A percentile compares a stretch with the other conserved stretches of the same genome.
phyloP scores from a whole-genome alignment of 2,888 invertebrate genomes.

The Cryptus armator region DNA sequence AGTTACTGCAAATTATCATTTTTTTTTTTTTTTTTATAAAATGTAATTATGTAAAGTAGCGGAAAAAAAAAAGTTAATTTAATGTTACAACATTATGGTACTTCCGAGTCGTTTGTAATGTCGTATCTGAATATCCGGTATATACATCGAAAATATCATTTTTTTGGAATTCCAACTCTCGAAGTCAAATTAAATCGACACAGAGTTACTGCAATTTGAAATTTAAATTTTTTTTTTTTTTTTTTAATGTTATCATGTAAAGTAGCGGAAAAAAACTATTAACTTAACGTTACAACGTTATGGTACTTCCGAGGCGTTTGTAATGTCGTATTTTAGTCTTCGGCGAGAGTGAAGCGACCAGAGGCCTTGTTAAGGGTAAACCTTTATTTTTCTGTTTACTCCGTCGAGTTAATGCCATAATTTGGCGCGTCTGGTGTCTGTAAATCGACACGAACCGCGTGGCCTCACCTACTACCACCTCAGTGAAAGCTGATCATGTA shows the following conservation, averaged over 20 bases:
- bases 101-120: no score
- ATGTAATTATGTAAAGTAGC: no score
- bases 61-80: no score
- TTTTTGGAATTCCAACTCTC: no score
- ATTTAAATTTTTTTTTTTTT: background rate
- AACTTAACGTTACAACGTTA: background rate
- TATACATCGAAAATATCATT: no score
- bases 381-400: constrained; percentile 31
- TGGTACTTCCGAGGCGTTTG: background rate
- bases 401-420: constrained; percentile 49
- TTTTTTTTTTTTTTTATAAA: no score
- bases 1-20: no score
- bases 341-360: background rate
- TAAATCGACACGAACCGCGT: constrained; percentile 50
- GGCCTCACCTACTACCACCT: constrained; percentile 1
- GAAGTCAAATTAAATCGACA: background rate
- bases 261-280: constrained; percentile 1
- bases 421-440: constrained; percentile 60
- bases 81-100: no score
- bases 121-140: no score
- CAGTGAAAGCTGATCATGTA: constrained; percentile 61
- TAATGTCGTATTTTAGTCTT: background rate
- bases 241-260: background rate
- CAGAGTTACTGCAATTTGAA: background rate
- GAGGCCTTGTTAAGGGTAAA: constrained; percentile 29